phyloP scores from a whole-genome alignment of 2,113 vertebrate species.

The Illadopsis cleaveri region DNA sequence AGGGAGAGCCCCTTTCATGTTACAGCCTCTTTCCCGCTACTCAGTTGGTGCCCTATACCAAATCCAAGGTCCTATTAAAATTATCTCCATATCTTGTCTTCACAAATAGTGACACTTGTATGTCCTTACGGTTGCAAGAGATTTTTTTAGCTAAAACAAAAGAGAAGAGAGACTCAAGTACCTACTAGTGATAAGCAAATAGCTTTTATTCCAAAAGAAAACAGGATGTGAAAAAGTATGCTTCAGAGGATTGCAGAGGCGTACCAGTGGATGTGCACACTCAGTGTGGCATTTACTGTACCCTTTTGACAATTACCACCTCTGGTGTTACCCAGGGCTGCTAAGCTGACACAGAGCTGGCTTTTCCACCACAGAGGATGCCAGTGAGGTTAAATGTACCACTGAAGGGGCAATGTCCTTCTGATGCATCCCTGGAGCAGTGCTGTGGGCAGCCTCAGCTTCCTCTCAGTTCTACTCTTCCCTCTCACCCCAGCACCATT shows the following conservation, averaged over 20 bases:
- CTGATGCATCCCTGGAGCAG: background rate
- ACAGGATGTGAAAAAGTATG: background rate
- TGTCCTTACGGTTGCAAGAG: background rate
- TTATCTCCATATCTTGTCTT: background rate
- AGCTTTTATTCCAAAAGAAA: background rate
- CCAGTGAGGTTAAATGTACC: background rate
- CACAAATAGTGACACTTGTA: background rate
- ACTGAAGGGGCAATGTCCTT: background rate
- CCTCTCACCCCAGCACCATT: background rate
- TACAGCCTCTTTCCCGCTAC: accelerated
- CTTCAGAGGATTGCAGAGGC: accelerated
- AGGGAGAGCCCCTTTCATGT: background rate
- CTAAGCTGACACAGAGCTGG: background rate
- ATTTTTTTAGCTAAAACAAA: background rate
- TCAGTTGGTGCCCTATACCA: background rate
- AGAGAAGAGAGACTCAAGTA: background rate
- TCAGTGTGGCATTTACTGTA: background rate
- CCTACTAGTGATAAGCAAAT: background rate
- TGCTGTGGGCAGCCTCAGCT: background rate
- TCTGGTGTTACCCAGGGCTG: background rate
- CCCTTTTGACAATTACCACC: background rate
- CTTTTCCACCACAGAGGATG: background rate
- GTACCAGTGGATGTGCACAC: background rate
- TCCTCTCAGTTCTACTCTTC: background rate
- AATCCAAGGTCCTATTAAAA: background rate